Conservation (phyloP, 2,113 vertebrate species). For the Elanus axillaris region DNA sequence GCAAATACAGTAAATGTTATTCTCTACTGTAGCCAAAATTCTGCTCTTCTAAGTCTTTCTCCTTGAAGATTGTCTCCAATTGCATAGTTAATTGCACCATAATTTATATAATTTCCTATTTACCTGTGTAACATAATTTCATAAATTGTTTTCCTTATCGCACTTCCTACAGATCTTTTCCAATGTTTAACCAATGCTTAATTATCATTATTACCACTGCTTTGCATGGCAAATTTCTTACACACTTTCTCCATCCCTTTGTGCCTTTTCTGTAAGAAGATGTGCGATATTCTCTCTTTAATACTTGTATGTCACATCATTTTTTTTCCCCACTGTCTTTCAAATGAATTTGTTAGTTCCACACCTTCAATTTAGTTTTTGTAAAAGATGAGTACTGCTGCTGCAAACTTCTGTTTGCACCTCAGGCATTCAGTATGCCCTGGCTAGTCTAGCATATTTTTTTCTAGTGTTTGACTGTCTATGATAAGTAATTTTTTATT, state of each 20-base stretch:
- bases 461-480: not conserved
- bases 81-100: not conserved
- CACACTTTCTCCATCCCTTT: not conserved
- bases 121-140: not conserved
- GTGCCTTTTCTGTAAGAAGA: not conserved
- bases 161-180: not conserved
- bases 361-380: not conserved
- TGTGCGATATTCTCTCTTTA: not conserved
- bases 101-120: not conserved
- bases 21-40: not conserved
- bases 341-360: not conserved
- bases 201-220: not conserved
- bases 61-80: not conserved
- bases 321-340: fast-evolving
- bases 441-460: not conserved
- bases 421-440: not conserved
- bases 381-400: not conserved
- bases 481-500: not conserved
- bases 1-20: not conserved
- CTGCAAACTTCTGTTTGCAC: not conserved
- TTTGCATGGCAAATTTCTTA: not conserved
- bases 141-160: not conserved
- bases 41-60: not conserved
- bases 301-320: not conserved
- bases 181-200: not conserved